phyloP scores from a whole-genome alignment of 2,888 invertebrate genomes.

The Amphimallon solstitiale region DNA sequence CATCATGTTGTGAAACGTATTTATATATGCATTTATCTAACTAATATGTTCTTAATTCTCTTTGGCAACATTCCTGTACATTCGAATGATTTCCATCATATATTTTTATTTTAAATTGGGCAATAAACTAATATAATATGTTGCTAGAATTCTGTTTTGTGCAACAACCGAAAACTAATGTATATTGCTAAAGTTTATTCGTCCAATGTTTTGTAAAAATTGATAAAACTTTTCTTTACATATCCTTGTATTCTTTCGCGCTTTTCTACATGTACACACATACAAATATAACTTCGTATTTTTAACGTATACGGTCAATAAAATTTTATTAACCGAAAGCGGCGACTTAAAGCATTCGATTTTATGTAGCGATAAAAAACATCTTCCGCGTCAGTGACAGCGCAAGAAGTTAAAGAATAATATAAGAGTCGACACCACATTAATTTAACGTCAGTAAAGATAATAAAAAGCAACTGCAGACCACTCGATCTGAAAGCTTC shows the following conservation, averaged over 20 bases:
- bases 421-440: slow-evolving; percentile 55
- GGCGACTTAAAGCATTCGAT: slow-evolving; percentile 9
- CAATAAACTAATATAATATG: too few relatives aligned
- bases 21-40: too few relatives aligned
- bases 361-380: slow-evolving; percentile 49
- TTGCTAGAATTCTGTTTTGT: too few relatives aligned
- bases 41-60: too few relatives aligned
- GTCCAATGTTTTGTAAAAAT: too few relatives aligned
- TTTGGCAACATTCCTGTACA: too few relatives aligned
- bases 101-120: too few relatives aligned
- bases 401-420: slow-evolving; percentile 52
- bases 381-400: slow-evolving; percentile 54
- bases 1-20: too few relatives aligned
- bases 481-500: slow-evolving; percentile 56
- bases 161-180: too few relatives aligned
- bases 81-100: too few relatives aligned
- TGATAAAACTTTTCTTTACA: too few relatives aligned
- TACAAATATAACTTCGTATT: slow-evolving; percentile 41
- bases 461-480: slow-evolving; percentile 58
- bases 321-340: slow-evolving; percentile 39
- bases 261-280: slow-evolving; percentile 11
- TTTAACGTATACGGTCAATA: slow-evolving; percentile 33
- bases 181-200: too few relatives aligned
- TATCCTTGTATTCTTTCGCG: background rate
- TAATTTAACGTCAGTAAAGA: slow-evolving; percentile 58